Conservation (phyloP, 2,113 vertebrate genomes). For the Psilopogon haemacephalus region DNA sequence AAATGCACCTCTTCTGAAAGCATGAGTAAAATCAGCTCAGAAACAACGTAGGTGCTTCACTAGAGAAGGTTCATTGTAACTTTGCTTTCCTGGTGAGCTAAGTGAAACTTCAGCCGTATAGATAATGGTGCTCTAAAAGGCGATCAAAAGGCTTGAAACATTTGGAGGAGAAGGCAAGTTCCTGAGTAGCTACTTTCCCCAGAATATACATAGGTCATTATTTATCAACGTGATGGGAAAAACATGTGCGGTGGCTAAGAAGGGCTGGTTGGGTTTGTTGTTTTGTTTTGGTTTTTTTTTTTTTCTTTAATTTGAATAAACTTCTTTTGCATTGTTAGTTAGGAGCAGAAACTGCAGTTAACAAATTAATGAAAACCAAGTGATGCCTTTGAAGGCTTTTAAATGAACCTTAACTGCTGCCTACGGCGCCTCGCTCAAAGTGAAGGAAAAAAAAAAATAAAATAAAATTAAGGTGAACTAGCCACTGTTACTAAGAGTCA, state of each 20-base stretch:
- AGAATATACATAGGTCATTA: neutral
- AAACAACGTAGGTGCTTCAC: neutral
- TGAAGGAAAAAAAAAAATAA: constrained; percentile 50
- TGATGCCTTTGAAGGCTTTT: constrained; percentile 80
- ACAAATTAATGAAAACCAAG: constrained; percentile 87
- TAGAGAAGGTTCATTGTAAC: neutral
- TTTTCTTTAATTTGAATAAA: constrained; percentile 16
- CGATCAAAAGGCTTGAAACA: constrained; percentile 23
- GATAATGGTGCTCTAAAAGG: constrained; percentile 43
- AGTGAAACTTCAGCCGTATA: constrained; percentile 35
- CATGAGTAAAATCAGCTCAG: neutral
- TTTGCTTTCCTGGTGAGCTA: neutral
- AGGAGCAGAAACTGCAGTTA: constrained; percentile 80
- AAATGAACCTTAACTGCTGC: constrained; percentile 86
- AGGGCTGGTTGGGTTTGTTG: too few relatives aligned
- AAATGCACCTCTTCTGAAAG: constrained; percentile 5
- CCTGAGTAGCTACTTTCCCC: neutral
- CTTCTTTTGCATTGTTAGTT: constrained; percentile 43
- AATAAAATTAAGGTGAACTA: constrained; percentile 82
- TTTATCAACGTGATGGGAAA: neutral
- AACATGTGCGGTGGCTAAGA: neutral
- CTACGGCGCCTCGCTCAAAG: constrained; percentile 78
- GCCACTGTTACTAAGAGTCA: constrained; percentile 90
- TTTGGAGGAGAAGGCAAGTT: constrained; percentile 28
- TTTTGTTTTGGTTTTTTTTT: neutral